Conservation (phyloP, 2,113 vertebrate species). For the Bagarius yarrelli region DNA sequence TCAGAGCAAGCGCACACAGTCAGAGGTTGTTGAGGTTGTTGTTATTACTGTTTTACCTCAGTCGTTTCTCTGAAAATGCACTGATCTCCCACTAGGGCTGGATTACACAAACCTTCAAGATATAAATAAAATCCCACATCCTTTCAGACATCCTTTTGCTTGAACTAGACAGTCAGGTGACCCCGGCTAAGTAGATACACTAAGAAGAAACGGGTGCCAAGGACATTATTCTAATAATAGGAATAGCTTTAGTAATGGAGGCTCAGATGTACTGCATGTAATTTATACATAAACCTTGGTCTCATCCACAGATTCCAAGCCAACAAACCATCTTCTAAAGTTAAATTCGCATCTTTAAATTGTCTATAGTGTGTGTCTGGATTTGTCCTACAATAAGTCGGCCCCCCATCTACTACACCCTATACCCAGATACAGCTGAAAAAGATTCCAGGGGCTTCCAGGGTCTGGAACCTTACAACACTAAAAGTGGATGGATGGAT, state of each 20-base stretch:
- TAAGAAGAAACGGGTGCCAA: not conserved
- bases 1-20: not conserved
- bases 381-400: too few relatives aligned
- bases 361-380: too few relatives aligned
- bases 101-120: not conserved
- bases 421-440: too few relatives aligned
- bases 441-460: too few relatives aligned
- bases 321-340: too few relatives aligned
- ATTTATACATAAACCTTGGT: not conserved
- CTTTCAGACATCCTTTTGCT: not conserved
- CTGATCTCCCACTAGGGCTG: conserved; percentile 6
- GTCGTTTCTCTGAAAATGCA: not conserved
- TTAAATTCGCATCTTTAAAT: too few relatives aligned
- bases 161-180: not conserved
- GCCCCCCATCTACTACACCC: too few relatives aligned
- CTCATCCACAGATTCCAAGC: too few relatives aligned
- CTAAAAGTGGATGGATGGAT: too few relatives aligned
- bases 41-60: not conserved
- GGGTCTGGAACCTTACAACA: too few relatives aligned
- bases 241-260: not conserved
- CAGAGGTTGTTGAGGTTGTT: not conserved
- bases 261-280: too few relatives aligned
- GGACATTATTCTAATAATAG: not conserved
- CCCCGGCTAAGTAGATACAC: not conserved
- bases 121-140: not conserved